Conservation (phyloP, 2,797 vertebrate species). For the Notolabrus celidotus region DNA sequence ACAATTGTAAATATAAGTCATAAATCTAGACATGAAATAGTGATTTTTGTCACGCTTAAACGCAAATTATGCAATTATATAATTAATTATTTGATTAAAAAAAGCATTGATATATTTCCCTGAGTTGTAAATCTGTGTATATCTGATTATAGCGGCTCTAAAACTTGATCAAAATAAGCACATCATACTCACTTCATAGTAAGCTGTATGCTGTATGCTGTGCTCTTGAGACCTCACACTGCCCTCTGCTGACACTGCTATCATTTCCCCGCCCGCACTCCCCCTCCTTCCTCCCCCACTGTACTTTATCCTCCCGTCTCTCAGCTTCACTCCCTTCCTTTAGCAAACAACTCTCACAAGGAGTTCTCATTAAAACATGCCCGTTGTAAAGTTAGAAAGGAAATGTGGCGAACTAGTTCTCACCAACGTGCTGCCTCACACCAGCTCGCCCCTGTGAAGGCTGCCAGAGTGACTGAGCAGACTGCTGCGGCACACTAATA, state of each 20-base stretch:
- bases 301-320: conserved; percentile 27
- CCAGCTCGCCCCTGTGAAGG: conserved; percentile 15
- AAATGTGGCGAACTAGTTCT: conserved; percentile 42
- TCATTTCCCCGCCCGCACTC: conserved; percentile 14
- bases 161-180: no score
- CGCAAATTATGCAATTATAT: no score
- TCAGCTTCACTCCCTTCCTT: conserved; percentile 41
- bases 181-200: no score
- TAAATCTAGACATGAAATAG: no score
- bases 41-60: no score
- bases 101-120: no score
- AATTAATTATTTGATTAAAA: no score
- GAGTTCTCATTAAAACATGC: conserved; percentile 31
- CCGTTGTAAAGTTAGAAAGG: conserved; percentile 39
- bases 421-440: conserved; percentile 7
- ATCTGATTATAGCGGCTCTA: no score
- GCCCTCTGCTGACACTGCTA: conserved; percentile 65
- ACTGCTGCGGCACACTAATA: conserved; percentile 21
- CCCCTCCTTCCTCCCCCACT: conserved; percentile 9
- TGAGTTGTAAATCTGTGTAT: no score
- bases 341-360: conserved; percentile 49
- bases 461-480: conserved; percentile 32
- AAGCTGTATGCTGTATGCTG: neutral
- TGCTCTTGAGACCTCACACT: conserved; percentile 44
- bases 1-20: no score